Evolutionary conservation across 2,113 vertebrate genomes (phyloP).

Genomic region (Egretta garzetta): DNA sequence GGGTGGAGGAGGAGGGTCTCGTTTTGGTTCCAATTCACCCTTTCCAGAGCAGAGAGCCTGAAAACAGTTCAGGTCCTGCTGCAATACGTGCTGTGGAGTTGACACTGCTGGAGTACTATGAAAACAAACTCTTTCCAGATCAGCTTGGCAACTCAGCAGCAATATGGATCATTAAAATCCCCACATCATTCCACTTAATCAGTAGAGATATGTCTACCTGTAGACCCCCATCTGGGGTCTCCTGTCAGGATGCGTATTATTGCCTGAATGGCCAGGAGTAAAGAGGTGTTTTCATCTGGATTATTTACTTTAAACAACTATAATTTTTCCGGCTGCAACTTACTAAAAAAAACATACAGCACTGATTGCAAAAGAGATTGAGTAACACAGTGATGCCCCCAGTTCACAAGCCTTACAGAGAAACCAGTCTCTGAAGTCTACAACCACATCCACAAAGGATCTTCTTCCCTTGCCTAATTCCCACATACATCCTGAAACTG

Average conservation of each 20-base stretch:
- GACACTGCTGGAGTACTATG: not conserved
- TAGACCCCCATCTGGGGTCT: not conserved
- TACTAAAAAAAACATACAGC: not conserved
- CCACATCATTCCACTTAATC: not conserved
- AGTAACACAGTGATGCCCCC: not conserved
- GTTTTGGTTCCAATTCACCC: not conserved
- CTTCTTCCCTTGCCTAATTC: not conserved
- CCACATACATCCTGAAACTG: not conserved
- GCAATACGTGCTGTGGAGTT: not conserved
- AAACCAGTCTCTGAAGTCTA: not conserved
- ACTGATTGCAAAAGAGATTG: not conserved
- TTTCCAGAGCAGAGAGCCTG: slow-evolving; percentile 9
- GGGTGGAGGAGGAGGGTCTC: not conserved
- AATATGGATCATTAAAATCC: not conserved
- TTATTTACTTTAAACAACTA: not conserved
- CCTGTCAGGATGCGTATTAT: not conserved
- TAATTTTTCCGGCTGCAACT: not conserved
- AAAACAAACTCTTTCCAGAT: not conserved
- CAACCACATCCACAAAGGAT: not conserved
- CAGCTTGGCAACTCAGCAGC: not conserved
- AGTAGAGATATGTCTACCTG: not conserved
- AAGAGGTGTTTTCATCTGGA: not conserved
- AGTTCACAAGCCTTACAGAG: not conserved
- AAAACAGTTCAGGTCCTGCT: not conserved
- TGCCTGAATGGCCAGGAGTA: not conserved